These are phyloP conservation scores for Apantesis nais DNA, from an alignment of 2,888 invertebrate genomes.

Conservation along the genomic window DNA sequence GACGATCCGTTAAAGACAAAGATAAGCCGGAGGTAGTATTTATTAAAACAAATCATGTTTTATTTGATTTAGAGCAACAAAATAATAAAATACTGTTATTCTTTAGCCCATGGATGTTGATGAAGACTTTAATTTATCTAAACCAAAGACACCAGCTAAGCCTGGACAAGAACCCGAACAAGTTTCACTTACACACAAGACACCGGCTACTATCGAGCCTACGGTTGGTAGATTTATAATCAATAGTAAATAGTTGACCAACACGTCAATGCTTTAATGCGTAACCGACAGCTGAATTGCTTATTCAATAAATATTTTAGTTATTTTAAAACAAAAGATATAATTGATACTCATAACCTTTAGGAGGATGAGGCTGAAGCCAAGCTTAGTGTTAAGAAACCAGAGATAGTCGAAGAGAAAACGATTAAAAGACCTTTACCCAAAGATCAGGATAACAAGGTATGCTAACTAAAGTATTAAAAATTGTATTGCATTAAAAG, in stretches of 20 bases:
- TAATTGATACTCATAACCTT: constrained; percentile 35
- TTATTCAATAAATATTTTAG: neutral
- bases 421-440: constrained; percentile 76
- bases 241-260: neutral
- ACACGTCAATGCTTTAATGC: neutral
- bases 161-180: constrained; percentile 78
- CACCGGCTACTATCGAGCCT: constrained; percentile 76
- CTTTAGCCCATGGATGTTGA: constrained; percentile 80
- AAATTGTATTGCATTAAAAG: neutral
- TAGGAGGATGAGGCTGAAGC: constrained; percentile 80
- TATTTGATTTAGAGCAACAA: neutral
- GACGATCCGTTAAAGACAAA: constrained; percentile 78
- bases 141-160: constrained; percentile 72
- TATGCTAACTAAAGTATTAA: constrained; percentile 44
- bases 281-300: constrained; percentile 1
- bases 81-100: constrained; percentile 18
- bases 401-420: constrained; percentile 78
- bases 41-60: neutral
- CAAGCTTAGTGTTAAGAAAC: constrained; percentile 79
- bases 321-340: constrained; percentile 13
- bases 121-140: constrained; percentile 76
- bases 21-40: constrained; percentile 74
- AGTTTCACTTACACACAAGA: constrained; percentile 80
- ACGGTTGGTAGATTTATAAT: constrained; percentile 71
- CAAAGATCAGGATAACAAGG: constrained; percentile 70